Base-by-base conservation (phyloP, 1,140 invertebrate species). In the Daktulosphaira vitifoliae region DNA sequence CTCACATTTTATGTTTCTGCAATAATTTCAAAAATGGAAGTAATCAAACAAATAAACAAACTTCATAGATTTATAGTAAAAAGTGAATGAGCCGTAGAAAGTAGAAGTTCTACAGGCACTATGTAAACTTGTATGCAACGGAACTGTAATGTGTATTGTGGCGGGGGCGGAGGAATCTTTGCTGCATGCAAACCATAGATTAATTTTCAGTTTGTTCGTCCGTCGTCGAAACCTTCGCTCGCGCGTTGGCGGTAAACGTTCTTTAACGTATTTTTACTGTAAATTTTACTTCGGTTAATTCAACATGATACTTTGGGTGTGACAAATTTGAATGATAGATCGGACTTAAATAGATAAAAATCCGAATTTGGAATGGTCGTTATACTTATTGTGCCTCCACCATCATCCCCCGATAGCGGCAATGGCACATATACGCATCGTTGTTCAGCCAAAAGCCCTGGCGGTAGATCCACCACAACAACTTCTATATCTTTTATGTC, bases 401-500 rank as follows among this genome's bases (percentile, higher is more conserved):
- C 68, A 8, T 44, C 67, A 7, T 20, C 44, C 23, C 23, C 56
- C 25, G 50, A 37, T 3, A 56, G 18, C 66, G n/a, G 29, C n/a
- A 13, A 18, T 33, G 26, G 53, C 22, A 20, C 49, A 15, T 16
- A 11, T 3, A 38, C 51, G 18, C 29, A 51, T 16, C 51, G 64
- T 23, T 33, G 33, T 5, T 33, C 62, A 20, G 62, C 38, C 23
- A 39, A 20, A 39, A 62, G 56, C 16, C 56, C 56, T 25, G 56
- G 56, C 7, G 56, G 46, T 25, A 18, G 54, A 39, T 62, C 50
- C 44, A 67, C 65, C 25, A 68, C 56, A 38, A 68, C 69, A 37
- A 69, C 69, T 11, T 68, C 69, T 25, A 67, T 70, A 26, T 70
- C 68, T 49, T 68, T 69, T 65, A 53, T 69, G 46, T 68, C 67